phyloP scores from a whole-genome alignment of 2,797 vertebrate species.

The Poeciliopsis turneri region DNA sequence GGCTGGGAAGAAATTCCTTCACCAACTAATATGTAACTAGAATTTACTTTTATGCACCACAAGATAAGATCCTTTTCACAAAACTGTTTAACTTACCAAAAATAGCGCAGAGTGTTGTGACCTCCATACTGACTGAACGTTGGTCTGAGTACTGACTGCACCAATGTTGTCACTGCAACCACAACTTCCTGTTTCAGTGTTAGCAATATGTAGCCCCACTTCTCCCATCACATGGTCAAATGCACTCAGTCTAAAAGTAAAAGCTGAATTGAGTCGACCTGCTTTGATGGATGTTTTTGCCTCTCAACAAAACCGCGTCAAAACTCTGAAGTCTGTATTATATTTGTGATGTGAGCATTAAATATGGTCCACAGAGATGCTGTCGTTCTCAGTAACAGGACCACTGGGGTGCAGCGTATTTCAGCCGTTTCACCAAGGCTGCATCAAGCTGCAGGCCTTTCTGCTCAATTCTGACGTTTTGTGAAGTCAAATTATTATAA shows the following conservation, averaged over 20 bases:
- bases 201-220: background rate
- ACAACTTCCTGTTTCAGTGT: background rate
- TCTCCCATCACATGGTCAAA: background rate
- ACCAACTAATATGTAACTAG: too few relatives aligned
- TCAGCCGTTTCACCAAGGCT: background rate
- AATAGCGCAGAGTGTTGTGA: background rate
- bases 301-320: background rate
- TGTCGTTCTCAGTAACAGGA: background rate
- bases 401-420: background rate
- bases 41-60: background rate
- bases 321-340: background rate
- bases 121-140: background rate
- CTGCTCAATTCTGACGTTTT: too few relatives aligned
- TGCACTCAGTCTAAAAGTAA: background rate
- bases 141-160: background rate
- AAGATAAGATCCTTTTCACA: background rate
- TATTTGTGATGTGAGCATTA: background rate
- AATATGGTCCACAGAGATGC: background rate
- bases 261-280: background rate
- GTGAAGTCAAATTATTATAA: too few relatives aligned
- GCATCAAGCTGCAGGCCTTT: background rate
- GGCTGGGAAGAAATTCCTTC: background rate
- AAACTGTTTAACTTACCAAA: background rate
- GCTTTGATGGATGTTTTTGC: background rate
- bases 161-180: background rate